A percentile compares a stretch with the other conserved stretches of the same genome.
These are phyloP conservation scores for Laspeyria flexula DNA, from an alignment of 2,888 invertebrate species.

Conservation along the genomic window DNA sequence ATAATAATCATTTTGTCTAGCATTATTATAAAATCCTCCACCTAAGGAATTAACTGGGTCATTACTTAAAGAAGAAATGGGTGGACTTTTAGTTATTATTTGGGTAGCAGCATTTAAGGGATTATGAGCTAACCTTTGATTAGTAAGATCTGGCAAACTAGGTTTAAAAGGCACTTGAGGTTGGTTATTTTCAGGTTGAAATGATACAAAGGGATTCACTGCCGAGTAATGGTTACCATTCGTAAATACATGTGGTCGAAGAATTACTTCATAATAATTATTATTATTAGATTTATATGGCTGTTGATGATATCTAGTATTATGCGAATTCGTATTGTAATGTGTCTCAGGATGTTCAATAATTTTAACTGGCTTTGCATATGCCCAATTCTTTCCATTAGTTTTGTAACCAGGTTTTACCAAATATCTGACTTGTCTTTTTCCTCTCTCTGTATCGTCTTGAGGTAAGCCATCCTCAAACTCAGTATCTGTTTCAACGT, in stretches of 20 bases:
- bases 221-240: conserved; percentile 58
- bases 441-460: conserved; percentile 76
- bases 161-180: conserved; percentile 69
- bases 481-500: conserved; percentile 60
- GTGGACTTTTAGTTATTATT: conserved; percentile 85
- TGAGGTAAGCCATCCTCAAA: conserved; percentile 49
- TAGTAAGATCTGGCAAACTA: conserved; percentile 68
- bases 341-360: conserved; percentile 62
- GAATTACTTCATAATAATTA: conserved; percentile 52
- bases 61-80: conserved; percentile 77
- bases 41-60: conserved; percentile 71
- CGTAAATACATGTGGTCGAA: conserved; percentile 55
- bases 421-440: conserved; percentile 78
- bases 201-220: conserved; percentile 62
- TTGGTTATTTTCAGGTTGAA: conserved; percentile 58
- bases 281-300: conserved; percentile 52
- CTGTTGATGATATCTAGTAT: conserved; percentile 53
- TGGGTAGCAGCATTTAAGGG: conserved; percentile 66
- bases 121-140: conserved; percentile 57
- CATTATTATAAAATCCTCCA: conserved; percentile 86
- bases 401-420: conserved; percentile 68
- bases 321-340: conserved; percentile 63
- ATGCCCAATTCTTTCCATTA: conserved; percentile 65
- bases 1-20: conserved; percentile 51
- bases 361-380: conserved; percentile 63